phyloP scores from a whole-genome alignment of 2,888 invertebrate species.

The Punctoribates punctum region DNA sequence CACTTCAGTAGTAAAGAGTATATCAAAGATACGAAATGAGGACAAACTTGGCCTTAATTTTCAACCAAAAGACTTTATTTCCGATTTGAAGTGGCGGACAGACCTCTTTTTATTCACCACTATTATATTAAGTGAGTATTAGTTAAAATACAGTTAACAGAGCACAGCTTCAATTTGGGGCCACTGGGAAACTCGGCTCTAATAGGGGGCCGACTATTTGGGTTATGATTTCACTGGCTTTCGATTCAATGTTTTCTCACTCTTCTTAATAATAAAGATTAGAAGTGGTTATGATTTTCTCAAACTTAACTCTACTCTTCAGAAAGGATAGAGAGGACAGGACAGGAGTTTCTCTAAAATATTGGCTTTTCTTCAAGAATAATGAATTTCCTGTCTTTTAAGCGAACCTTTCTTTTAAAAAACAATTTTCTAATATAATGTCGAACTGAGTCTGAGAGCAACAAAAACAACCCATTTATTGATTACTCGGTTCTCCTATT shows the following conservation, averaged over 20 bases:
- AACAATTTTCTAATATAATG: neutral
- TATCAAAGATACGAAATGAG: constrained; percentile 16
- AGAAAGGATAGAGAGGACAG: too few species aligned
- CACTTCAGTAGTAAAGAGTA: constrained; percentile 1
- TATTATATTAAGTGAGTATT: neutral
- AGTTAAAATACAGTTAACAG: too few species aligned
- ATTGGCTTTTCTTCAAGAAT: neutral
- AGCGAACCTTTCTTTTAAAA: neutral
- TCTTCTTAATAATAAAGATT: neutral
- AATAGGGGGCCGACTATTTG: constrained; percentile 3
- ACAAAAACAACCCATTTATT: constrained; percentile 2
- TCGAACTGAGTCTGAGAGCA: neutral
- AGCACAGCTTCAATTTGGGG: neutral
- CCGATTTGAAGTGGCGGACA: constrained; percentile 8
- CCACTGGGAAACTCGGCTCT: constrained; percentile 1
- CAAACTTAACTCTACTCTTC: neutral
- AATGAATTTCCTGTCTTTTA: constrained; percentile 13
- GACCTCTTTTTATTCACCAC: neutral
- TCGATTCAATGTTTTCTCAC: constrained; percentile 1
- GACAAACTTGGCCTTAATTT: constrained; percentile 22
- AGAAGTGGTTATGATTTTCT: neutral
- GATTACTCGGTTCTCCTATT: neutral
- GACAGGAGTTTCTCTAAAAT: neutral
- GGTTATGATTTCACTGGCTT: constrained; percentile 24
- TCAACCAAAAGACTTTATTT: neutral